Evolutionary conservation across 1,140 invertebrate species (phyloP), one percentile per base, ranked within the genome.

Genomic region (Platorchestia sp.): DNA sequence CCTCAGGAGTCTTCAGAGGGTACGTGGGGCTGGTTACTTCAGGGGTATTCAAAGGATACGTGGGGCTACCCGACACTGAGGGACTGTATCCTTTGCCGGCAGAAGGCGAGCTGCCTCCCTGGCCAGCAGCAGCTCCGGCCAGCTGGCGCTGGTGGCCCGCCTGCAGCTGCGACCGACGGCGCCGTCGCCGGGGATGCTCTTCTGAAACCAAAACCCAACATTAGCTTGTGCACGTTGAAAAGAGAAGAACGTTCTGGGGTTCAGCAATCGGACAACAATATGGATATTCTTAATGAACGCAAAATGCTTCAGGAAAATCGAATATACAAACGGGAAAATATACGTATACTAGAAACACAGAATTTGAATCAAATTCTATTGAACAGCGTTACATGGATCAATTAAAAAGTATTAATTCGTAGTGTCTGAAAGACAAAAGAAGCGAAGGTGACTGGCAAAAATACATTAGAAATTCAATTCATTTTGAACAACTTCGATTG

Each of bases 1-100:
- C 96, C 93, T 96, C 96, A 10, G 96, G 96, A 0, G 96, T 96
- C 75, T 96, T 96, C 22, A 96, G 96, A 40, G 96, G 95, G 95
- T 95, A 95, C 42, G 95, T 86, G 42, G 86, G 91, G 51, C 96
- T 95, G 47, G 95, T 95, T 95, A 96, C 96, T 47, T 96, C 96
- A 0, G 96, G 96, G 0, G 96, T 96, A 86, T 96, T 96, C 7
- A 96, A 95, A 40, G 96, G 95, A 95, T 95, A 95, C 36, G 95
- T 89, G 44, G 47, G 86, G 44, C 91, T 45, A 10, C 91, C 45
- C 19, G 45, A 36, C 47, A 95, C 3, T 59, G 90, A 43, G 93
- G 44, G 43, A 86, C 47, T 53, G 89, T 90, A 44, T 59, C 95
- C 51, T 95, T 93, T 90, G 95, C 96, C 22, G 95, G 95, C 40